A percentile compares a stretch with the other conserved stretches of the same genome.
Evolutionary conservation across 30 jellyfish, hydroid and myxozoan genomes (phyloP).

Genomic region (Chironex yamaguchii): DNA sequence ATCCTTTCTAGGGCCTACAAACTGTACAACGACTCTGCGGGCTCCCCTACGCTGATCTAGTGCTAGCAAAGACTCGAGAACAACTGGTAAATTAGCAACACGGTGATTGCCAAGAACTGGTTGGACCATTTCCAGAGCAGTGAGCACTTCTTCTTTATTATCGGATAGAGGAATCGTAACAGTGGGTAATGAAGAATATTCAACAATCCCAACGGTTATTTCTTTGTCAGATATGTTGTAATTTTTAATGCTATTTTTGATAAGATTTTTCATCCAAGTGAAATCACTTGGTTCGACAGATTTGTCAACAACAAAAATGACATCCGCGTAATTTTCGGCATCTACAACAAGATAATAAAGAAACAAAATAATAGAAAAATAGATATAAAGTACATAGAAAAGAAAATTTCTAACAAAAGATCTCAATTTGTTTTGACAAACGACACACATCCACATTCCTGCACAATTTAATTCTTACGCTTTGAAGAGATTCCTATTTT

Average conservation of each 20-base stretch:
- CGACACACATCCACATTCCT: no score
- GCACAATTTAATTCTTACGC: no score
- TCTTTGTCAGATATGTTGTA: constrained; percentile 20
- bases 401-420: no score
- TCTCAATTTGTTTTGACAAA: no score
- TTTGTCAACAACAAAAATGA: constrained; percentile 72
- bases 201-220: constrained; percentile 47
- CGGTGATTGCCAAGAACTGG: constrained; percentile 60
- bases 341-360: no score
- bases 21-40: constrained; percentile 38
- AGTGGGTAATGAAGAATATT: constrained; percentile 1
- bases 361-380: no score
- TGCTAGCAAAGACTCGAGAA: background rate
- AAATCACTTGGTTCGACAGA: constrained; percentile 28
- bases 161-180: background rate
- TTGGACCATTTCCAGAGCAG: background rate
- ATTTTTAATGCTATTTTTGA: constrained; percentile 26
- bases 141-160: background rate
- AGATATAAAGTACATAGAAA: no score
- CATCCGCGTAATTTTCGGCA: constrained; percentile 46
- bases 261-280: constrained; percentile 4
- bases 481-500: no score
- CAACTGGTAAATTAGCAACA: background rate
- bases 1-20: constrained; percentile 17
- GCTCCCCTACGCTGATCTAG: background rate